Evolutionary conservation across 2,888 invertebrate species (phyloP).

Genomic region (Campaea margaritaria): DNA sequence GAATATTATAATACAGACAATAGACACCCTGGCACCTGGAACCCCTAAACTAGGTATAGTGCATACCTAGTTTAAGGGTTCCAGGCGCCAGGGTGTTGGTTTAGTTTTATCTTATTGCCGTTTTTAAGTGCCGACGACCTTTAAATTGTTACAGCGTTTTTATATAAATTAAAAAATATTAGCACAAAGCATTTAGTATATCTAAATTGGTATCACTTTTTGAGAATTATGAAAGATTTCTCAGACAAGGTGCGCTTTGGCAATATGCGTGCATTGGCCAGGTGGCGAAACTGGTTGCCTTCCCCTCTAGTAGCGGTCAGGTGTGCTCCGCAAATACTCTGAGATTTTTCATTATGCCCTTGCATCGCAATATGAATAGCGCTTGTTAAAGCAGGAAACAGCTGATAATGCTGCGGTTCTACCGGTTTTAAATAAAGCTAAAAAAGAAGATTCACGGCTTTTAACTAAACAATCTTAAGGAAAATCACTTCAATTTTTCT

Average conservation of each 20-base stretch:
- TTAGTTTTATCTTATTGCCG: too few species aligned
- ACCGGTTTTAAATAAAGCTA: neutral
- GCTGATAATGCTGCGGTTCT: slow-evolving; percentile 25
- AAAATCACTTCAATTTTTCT: neutral
- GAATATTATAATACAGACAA: too few species aligned
- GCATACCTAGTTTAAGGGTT: too few species aligned
- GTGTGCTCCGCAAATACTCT: slow-evolving; percentile 59
- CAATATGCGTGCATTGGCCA: slow-evolving; percentile 58
- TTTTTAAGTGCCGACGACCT: too few species aligned
- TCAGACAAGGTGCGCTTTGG: slow-evolving; percentile 50
- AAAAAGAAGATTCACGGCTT: neutral
- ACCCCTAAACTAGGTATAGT: too few species aligned
- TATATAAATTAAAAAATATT: too few species aligned
- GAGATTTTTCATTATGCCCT: slow-evolving; percentile 53
- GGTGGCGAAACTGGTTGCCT: slow-evolving; percentile 75
- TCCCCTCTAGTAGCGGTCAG: slow-evolving; percentile 61
- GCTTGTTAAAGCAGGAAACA: slow-evolving; percentile 46
- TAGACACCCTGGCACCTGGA: too few species aligned
- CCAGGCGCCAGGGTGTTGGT: too few species aligned
- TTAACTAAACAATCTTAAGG: neutral
- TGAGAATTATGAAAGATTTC: slow-evolving; percentile 46
- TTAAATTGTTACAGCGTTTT: too few species aligned
- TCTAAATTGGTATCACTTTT: slow-evolving; percentile 7
- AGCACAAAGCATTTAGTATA: too few species aligned
- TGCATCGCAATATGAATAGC: slow-evolving; percentile 32